Evolutionary conservation across 2,888 invertebrate species (phyloP).

Genomic region (Cheilosia urbana): DNA sequence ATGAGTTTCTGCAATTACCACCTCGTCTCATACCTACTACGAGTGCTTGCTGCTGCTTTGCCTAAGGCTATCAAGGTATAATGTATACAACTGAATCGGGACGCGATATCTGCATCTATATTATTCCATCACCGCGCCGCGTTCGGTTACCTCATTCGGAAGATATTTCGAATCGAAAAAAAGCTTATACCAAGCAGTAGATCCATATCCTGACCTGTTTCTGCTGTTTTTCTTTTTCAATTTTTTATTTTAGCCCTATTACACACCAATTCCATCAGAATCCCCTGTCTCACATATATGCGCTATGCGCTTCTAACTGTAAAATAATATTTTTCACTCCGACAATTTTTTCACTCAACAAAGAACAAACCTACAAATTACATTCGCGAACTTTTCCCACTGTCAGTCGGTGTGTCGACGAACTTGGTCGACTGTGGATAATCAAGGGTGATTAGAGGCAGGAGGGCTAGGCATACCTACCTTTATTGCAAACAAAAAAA

Average conservation of each 20-base stretch:
- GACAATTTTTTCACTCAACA: constrained; percentile 42
- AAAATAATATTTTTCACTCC: constrained; percentile 59
- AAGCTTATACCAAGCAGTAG: constrained; percentile 19
- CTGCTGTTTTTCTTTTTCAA: background rate
- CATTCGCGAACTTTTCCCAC: constrained; percentile 31
- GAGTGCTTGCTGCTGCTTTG: background rate
- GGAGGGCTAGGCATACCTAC: constrained; percentile 14
- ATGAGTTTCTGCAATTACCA: constrained; percentile 23
- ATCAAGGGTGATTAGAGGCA: constrained; percentile 66
- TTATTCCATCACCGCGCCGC: background rate
- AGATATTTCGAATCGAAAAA: constrained; percentile 6
- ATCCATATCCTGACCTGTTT: constrained; percentile 46
- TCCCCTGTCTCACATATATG: constrained; percentile 7
- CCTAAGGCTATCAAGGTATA: background rate
- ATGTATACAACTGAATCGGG: background rate
- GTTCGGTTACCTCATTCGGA: constrained; percentile 28
- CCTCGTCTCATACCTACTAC: background rate
- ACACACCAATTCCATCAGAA: constrained; percentile 3
- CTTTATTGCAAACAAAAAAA: constrained; percentile 35
- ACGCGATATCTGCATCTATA: background rate
- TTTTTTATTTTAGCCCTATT: constrained; percentile 8
- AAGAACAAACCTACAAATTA: constrained; percentile 61
- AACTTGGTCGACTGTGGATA: constrained; percentile 50
- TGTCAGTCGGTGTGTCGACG: constrained; percentile 40
- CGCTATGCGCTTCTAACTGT: constrained; percentile 32